A percentile compares a stretch with the other conserved stretches of the same genome.
Evolutionary conservation across 1,140 invertebrate species (phyloP).

Genomic region (Drosophila burlai): DNA sequence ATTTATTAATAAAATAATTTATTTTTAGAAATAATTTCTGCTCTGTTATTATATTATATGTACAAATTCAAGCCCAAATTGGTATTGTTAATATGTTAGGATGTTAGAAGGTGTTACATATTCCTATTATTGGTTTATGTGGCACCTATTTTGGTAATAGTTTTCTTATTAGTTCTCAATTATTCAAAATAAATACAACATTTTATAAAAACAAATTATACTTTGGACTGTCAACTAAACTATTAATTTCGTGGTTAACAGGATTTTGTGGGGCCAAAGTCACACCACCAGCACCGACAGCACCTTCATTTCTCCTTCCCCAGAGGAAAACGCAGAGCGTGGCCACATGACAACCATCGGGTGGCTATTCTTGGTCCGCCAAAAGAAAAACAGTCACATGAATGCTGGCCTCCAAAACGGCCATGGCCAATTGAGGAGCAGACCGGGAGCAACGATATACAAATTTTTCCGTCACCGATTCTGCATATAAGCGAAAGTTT

Average conservation of each 20-base stretch:
- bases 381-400: slow-evolving; percentile 61
- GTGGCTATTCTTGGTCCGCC: slow-evolving; percentile 55
- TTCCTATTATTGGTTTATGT: neutral
- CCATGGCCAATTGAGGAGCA: slow-evolving; percentile 62
- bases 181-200: neutral
- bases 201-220: too few species aligned
- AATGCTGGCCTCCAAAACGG: slow-evolving; percentile 68
- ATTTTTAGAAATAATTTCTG: neutral
- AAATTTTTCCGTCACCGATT: slow-evolving; percentile 64
- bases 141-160: neutral
- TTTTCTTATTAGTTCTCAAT: neutral
- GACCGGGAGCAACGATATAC: slow-evolving; percentile 6
- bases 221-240: neutral
- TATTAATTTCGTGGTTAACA: slow-evolving; percentile 4
- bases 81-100: neutral
- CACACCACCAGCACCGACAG: slow-evolving; percentile 6
- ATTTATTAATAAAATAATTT: neutral
- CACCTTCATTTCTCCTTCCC: slow-evolving; percentile 81
- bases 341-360: slow-evolving; percentile 61
- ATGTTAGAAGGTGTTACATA: neutral
- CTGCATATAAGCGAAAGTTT: slow-evolving; percentile 50
- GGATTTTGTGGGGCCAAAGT: slow-evolving; percentile 19
- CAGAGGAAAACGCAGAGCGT: neutral
- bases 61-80: too few species aligned
- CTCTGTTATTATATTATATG: neutral